A percentile compares a stretch with the other conserved stretches of the same genome.
These are phyloP conservation scores for Castor canadensis DNA, from an alignment of 2,113 vertebrate genomes.

Conservation along the genomic window DNA sequence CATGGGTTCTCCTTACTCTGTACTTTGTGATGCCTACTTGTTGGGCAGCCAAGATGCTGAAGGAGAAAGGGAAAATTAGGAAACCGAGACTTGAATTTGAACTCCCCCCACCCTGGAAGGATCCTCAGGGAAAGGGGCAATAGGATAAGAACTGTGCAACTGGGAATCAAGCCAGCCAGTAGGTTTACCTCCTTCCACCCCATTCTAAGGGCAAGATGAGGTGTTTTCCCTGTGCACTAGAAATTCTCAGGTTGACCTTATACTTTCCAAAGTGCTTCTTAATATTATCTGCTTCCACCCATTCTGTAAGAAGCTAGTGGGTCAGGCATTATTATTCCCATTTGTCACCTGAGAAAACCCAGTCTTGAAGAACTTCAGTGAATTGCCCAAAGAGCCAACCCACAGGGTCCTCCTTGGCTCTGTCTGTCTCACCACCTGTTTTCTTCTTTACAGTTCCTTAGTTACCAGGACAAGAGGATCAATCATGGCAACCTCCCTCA, in stretches of 20 bases:
- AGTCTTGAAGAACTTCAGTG: not conserved
- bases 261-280: not conserved
- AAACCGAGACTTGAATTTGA: not conserved
- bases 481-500: conserved; percentile 80
- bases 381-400: not conserved
- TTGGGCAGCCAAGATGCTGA: not conserved
- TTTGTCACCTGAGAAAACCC: not conserved
- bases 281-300: not conserved
- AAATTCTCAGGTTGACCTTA: not conserved
- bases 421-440: not conserved
- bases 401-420: not conserved
- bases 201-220: not conserved
- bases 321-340: no score
- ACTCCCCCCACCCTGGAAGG: not conserved
- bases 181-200: not conserved
- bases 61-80: not conserved
- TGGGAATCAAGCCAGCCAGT: not conserved
- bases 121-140: not conserved
- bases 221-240: not conserved
- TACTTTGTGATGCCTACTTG: not conserved
- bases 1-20: not conserved
- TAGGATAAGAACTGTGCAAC: not conserved
- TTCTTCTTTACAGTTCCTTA: conserved; percentile 86
- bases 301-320: not conserved
- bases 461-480: conserved; percentile 85